phyloP scores from a whole-genome alignment of 2,113 vertebrate species.

The Climacteris rufus region DNA sequence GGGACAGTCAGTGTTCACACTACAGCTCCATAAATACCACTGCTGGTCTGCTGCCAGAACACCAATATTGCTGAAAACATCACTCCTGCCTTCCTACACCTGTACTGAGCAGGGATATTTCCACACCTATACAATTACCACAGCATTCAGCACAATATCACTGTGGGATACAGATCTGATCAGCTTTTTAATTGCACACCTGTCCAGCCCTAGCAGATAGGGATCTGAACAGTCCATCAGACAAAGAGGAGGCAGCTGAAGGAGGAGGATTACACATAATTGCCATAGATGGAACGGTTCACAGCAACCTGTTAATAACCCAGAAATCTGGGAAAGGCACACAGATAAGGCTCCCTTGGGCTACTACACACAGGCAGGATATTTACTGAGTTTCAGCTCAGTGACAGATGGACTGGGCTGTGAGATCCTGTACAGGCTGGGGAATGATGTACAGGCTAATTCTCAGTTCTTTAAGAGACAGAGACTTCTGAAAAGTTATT shows the following conservation, averaged over 20 bases:
- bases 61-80: background rate
- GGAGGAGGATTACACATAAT: background rate
- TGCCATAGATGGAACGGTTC: background rate
- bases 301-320: background rate
- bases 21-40: background rate
- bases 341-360: background rate
- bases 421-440: background rate
- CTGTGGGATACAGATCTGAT: background rate
- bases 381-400: background rate
- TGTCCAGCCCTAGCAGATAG: background rate
- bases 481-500: background rate
- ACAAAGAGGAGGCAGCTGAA: background rate
- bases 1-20: background rate
- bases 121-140: background rate
- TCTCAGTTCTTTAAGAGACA: background rate
- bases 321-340: background rate
- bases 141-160: background rate
- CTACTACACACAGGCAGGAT: background rate
- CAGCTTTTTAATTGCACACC: background rate
- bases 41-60: background rate
- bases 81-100: background rate
- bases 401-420: background rate
- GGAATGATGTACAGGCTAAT: background rate
- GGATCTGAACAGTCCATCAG: background rate
- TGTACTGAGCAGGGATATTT: background rate